Evolutionary conservation across 2,888 invertebrate genomes (phyloP).

Genomic region (Gymnoscelis rufifasciata): DNA sequence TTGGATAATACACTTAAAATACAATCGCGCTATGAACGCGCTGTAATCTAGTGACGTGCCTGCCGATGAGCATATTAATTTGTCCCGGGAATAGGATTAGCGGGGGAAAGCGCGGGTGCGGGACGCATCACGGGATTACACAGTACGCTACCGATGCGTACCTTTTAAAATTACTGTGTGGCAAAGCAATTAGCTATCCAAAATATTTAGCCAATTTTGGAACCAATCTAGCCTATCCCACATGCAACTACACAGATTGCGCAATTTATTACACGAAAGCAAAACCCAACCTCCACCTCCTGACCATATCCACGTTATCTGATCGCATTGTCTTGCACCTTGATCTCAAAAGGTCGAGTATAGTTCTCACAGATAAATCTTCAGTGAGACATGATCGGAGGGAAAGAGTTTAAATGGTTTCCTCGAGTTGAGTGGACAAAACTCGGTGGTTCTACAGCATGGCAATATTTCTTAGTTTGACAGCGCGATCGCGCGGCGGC

Average conservation of each 20-base stretch:
- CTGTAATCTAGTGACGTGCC: constrained; percentile 74
- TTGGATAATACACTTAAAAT: constrained; percentile 84
- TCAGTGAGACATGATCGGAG: constrained; percentile 22
- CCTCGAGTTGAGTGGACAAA: constrained; percentile 41
- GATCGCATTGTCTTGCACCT: constrained; percentile 3
- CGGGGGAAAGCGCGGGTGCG: constrained; percentile 41
- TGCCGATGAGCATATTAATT: constrained; percentile 79
- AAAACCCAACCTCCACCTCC: neutral
- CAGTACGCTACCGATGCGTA: constrained; percentile 36
- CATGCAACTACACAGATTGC: neutral
- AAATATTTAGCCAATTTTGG: constrained; percentile 4
- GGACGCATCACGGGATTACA: constrained; percentile 47
- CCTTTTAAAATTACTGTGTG: constrained; percentile 43
- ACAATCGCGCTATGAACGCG: constrained; percentile 78
- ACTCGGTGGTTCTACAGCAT: constrained; percentile 40
- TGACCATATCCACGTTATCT: neutral
- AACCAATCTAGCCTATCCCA: neutral
- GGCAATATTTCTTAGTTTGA: constrained; percentile 73
- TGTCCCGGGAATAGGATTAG: constrained; percentile 75
- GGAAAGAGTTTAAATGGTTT: constrained; percentile 41
- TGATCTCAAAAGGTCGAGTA: neutral
- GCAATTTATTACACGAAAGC: neutral
- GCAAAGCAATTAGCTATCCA: constrained; percentile 23
- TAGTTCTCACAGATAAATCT: constrained; percentile 17
- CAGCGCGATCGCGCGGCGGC: constrained; percentile 51